phyloP scores from a whole-genome alignment of 2,888 invertebrate species.

The Sinohyriopsis cumingii region DNA sequence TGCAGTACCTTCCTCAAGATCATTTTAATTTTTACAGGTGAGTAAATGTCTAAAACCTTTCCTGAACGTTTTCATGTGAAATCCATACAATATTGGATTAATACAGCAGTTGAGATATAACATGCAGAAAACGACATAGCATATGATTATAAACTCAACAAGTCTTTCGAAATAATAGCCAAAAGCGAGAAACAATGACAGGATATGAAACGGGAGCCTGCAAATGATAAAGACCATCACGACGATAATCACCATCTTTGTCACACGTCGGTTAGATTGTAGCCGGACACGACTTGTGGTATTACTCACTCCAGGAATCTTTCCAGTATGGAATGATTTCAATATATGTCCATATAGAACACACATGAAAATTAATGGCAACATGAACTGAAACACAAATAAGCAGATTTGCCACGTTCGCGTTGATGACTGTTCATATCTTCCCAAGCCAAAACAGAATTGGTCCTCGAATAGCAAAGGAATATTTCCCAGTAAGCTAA shows the following conservation, averaged over 20 bases:
- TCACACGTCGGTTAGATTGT: constrained; percentile 82
- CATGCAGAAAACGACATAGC: constrained; percentile 32
- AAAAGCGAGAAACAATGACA: constrained; percentile 28
- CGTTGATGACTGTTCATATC: constrained; percentile 11
- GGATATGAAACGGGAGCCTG: constrained; percentile 91
- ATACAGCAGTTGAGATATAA: constrained; percentile 94
- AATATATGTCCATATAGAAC: constrained; percentile 90
- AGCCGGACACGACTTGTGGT: constrained; percentile 84
- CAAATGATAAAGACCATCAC: constrained; percentile 91
- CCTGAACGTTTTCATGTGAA: constrained; percentile 91
- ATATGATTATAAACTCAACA: too few relatives aligned
- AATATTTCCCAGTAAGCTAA: constrained; percentile 74
- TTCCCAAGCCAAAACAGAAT: constrained; percentile 63
- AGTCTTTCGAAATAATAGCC: too few relatives aligned
- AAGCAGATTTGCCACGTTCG: constrained; percentile 62
- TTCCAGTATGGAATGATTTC: constrained; percentile 85
- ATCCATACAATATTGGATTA: constrained; percentile 92
- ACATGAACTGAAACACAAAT: constrained; percentile 87
- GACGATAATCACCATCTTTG: constrained; percentile 89
- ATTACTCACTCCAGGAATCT: constrained; percentile 77
- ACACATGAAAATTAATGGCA: constrained; percentile 87
- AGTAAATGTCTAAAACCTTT: constrained; percentile 79
- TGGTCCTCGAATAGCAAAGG: constrained; percentile 37
- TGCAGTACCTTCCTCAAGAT: too few relatives aligned
- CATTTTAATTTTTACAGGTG: too few relatives aligned